Evolutionary conservation across 1,140 invertebrate genomes (phyloP).

Genomic region (Antheraea mylitta): DNA sequence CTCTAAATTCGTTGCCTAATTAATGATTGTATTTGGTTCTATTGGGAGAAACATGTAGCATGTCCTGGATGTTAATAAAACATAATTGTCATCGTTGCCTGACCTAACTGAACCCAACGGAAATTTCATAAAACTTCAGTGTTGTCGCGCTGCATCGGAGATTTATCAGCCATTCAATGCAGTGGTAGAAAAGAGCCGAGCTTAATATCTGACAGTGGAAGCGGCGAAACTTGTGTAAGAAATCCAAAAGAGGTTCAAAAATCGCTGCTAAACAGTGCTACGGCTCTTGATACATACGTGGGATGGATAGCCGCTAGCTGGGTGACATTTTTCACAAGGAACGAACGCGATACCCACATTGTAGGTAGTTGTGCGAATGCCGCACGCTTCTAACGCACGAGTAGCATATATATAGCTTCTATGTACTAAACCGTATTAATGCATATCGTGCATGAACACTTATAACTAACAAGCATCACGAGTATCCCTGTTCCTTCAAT

Average conservation of each 20-base stretch:
- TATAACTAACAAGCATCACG: conserved; percentile 1
- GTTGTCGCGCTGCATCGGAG: conserved; percentile 72
- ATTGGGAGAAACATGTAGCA: conserved; percentile 1
- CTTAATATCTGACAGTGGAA: conserved; percentile 21
- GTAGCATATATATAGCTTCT: conserved; percentile 17
- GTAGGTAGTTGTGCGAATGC: conserved; percentile 51
- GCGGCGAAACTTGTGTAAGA: conserved; percentile 44
- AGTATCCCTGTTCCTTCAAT: neutral
- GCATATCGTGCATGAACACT: conserved; percentile 12
- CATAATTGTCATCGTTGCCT: neutral
- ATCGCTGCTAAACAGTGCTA: conserved; percentile 55
- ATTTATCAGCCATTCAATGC: conserved; percentile 63
- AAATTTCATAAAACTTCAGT: conserved; percentile 52
- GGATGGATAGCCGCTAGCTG: conserved; percentile 65
- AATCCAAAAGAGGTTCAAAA: conserved; percentile 49
- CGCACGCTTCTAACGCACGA: conserved; percentile 19
- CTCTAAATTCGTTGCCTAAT: neutral
- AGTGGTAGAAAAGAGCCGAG: conserved; percentile 30
- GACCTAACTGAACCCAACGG: conserved; percentile 37
- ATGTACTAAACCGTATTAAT: conserved; percentile 7
- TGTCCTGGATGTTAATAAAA: neutral
- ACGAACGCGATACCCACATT: conserved; percentile 61
- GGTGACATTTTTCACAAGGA: conserved; percentile 64
- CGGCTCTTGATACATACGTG: conserved; percentile 64
- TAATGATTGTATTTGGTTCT: neutral